Conservation (phyloP, 2,113 vertebrate species). For the Nyctibius bracteatus region DNA sequence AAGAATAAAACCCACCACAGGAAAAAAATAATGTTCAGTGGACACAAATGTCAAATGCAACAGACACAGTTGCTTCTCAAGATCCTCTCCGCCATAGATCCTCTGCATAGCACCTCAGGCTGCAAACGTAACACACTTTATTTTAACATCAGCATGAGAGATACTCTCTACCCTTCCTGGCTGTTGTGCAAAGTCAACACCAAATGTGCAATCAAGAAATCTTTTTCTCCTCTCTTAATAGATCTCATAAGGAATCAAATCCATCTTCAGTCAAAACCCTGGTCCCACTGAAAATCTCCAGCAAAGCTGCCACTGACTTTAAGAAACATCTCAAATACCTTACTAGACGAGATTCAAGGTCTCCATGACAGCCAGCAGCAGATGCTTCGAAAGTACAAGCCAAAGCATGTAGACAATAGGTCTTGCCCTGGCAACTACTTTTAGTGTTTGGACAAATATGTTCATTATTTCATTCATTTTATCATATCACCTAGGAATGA, state of each 20-base stretch:
- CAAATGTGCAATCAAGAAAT: not conserved
- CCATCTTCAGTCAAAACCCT: not conserved
- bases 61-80: not conserved
- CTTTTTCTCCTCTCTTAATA: not conserved
- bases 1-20: not conserved
- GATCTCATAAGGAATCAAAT: not conserved
- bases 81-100: not conserved
- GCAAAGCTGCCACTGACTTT: not conserved
- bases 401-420: not conserved
- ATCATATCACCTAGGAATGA: not conserved
- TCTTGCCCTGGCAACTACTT: not conserved
- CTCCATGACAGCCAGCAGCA: rapidly evolving
- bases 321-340: not conserved
- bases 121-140: not conserved
- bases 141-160: not conserved
- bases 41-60: not conserved
- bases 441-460: not conserved
- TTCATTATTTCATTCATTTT: not conserved
- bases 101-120: not conserved
- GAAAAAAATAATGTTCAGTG: not conserved
- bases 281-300: not conserved
- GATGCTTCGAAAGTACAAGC: not conserved
- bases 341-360: not conserved
- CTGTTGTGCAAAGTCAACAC: not conserved
- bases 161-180: not conserved